Evolutionary conservation across 1,140 invertebrate genomes (phyloP), one percentile per base, ranked within the genome.

Genomic region (Drosophila subobscura): DNA sequence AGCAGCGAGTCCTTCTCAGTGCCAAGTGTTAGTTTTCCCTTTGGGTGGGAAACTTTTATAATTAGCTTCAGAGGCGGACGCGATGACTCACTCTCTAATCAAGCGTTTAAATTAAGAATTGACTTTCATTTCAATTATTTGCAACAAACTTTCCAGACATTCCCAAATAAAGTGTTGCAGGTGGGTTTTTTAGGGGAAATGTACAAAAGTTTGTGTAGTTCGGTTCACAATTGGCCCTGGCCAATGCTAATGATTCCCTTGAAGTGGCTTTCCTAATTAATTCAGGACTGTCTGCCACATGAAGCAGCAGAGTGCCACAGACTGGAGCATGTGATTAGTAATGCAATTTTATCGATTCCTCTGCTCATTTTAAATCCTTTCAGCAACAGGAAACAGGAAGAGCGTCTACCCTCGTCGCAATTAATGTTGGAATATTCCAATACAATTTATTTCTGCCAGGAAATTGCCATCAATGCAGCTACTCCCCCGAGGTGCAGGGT

Each of bases 341-440:
- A 70, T 68, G 40, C 51, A 12, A 47, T 56, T 68, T 25, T n/a
- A 47, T 54, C 42, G 29, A 41, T 40, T 46, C 42, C 12, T 33
- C 29, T 22, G 60, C 23, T 55, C 16, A n/a, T 41, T 14, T 33
- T 49, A 8, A 47, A 49, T 70, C 44, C 63, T 70, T 68, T 70
- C 50, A 68, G 10, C 42, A n/a, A 53, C 64, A 50, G 64, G 66
- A 70, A 70, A 70, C 64, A 33, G 66, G 66, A 70, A 70, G 44
- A 25, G 33, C 10, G 7, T 37, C 33, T 4, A 37, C 1, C 33
- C 10, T 27, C 16, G 50, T 49, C 27, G 42, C 64, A 70, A 70
- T 70, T 70, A 68, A 70, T 68, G 41, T 22, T 42, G n/a, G 63
- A 23, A 41, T 49, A 40, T 41, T 29, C 23, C 25, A 14, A 27